Base-by-base conservation (phyloP, 2,113 vertebrate genomes). In the Sander lucioperca region DNA sequence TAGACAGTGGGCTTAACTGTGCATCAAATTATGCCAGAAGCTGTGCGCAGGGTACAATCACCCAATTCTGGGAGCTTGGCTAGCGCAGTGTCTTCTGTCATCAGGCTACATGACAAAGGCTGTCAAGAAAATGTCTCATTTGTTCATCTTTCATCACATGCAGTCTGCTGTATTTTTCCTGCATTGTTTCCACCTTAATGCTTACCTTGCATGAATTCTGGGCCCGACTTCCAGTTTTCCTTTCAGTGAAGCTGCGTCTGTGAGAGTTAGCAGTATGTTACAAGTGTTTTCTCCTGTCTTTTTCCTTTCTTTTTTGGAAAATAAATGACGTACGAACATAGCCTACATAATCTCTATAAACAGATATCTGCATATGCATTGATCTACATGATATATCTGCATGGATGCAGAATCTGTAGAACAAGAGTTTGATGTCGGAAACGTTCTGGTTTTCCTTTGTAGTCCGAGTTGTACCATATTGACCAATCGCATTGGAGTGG, bases 1-100 rank as follows among this genome's bases (percentile, higher is more conserved):
- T 70, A 83, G 83, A 84, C 77, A 88, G 89, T 76, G 68, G 63
- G 54, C 27, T 84, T 86, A 81, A 89, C 83, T 72, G 87, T 72
- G 63, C 72, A 78, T 74, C 51, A 81, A 79, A 85, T 90, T 82
- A 88, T 57, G 27, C 68, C 57, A 61, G 63, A 45, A 68, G 61
- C 78, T 74, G 74, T 62, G 45, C 62, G 45, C 62, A 72, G 64
- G 51, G 67, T 63, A 69, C 64, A 72, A 83, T 85, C 56, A 75
- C 58, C 56, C 23, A 39, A 68, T 64, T 79, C 30, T 72, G 80
- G 58, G 62, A 69, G 69, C 25, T 7, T 57, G 56, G 66, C 59
- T 59, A 21, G 18, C 68, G 58, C 48, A 39, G 67, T 6, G 1
- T 72, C 66, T 30, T n/a, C 39, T 43, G 59, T 63, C 76, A 51